Conservation (phyloP, 2,888 invertebrate species). For the Bellardia bayeri region DNA sequence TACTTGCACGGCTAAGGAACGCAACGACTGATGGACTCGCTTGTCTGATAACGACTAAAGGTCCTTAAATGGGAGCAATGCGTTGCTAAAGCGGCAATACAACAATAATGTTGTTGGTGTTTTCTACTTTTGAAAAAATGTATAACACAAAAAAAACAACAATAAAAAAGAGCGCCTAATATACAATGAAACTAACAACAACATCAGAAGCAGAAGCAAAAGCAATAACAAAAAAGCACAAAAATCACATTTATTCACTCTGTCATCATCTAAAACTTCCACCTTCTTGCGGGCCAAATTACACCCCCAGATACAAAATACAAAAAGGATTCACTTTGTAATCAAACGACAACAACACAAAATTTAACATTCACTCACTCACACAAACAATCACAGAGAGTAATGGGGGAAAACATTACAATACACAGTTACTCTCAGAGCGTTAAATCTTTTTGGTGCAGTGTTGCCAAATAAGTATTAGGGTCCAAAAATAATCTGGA, state of each 20-base stretch:
- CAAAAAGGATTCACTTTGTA: constrained; percentile 67
- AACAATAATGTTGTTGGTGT: constrained; percentile 54
- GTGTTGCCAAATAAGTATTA: constrained; percentile 16
- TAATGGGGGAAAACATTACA: constrained; percentile 19
- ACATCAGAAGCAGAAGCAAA: constrained; percentile 38
- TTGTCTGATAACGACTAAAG: constrained; percentile 84
- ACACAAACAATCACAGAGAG: constrained; percentile 26
- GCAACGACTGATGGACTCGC: constrained; percentile 84
- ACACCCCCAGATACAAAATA: constrained; percentile 61
- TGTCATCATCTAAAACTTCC: constrained; percentile 61
- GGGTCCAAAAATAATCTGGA: too few relatives aligned
- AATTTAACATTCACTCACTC: constrained; percentile 1
- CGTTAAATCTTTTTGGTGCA: neutral
- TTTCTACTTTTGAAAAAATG: constrained; percentile 10
- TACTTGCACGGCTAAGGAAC: constrained; percentile 83
- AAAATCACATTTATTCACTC: constrained; percentile 69
- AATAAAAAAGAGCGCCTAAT: constrained; percentile 51
- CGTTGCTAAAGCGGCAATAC: constrained; percentile 63
- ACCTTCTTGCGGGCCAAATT: constrained; percentile 57
- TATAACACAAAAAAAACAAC: constrained; percentile 11
- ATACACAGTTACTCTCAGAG: constrained; percentile 39
- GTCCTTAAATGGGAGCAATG: constrained; percentile 80
- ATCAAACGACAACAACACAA: constrained; percentile 37
- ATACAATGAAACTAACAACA: constrained; percentile 55
- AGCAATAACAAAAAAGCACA: constrained; percentile 53